Evolutionary conservation across 2,888 invertebrate species (phyloP).

Genomic region (Arctia plantaginis): DNA sequence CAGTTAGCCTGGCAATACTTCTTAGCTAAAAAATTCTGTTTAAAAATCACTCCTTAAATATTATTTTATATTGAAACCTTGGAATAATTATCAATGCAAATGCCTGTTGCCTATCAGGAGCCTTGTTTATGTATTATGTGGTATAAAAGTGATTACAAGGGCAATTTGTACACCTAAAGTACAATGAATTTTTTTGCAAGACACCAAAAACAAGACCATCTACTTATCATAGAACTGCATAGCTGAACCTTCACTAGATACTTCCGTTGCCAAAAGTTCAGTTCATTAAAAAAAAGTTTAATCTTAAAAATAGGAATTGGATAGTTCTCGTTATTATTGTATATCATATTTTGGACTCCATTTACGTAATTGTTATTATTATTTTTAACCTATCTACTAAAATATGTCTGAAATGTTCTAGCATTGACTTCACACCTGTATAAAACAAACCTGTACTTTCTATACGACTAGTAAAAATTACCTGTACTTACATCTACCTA

Average conservation of each 20-base stretch:
- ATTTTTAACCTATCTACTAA: slow-evolving; percentile 36
- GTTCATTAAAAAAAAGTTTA: not conserved
- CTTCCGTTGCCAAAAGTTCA: not conserved
- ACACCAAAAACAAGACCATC: not conserved
- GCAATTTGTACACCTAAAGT: not conserved
- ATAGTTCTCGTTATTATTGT: not conserved
- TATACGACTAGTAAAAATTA: slow-evolving; percentile 59
- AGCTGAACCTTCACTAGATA: not conserved
- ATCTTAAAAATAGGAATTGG: not conserved
- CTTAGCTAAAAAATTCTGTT: too few species aligned
- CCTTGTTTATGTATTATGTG: not conserved
- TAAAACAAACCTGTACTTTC: slow-evolving; percentile 52
- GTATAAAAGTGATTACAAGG: not conserved
- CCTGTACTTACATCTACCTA: slow-evolving; percentile 37
- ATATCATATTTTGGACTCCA: not conserved
- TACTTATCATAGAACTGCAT: not conserved
- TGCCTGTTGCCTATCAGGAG: too few species aligned
- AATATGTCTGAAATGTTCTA: slow-evolving; percentile 37
- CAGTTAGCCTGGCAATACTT: too few species aligned
- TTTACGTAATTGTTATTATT: slow-evolving; percentile 8
- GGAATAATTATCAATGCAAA: too few species aligned
- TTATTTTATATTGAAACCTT: too few species aligned
- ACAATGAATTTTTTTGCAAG: not conserved
- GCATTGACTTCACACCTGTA: slow-evolving; percentile 36
- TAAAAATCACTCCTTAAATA: too few species aligned